Base-by-base conservation (phyloP, 23 tunicate species). In the Diplosoma virens region DNA sequence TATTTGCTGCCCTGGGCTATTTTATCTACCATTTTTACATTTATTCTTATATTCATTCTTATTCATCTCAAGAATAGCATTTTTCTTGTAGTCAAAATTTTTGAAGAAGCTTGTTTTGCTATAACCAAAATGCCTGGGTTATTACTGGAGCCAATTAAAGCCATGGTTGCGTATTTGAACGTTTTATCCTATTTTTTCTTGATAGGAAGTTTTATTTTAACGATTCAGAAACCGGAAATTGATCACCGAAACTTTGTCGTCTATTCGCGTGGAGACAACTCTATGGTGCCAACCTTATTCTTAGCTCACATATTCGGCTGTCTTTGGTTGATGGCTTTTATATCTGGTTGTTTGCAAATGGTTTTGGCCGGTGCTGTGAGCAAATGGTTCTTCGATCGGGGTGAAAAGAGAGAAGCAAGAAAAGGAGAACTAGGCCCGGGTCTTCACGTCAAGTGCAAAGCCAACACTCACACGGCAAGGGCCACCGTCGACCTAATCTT, bases 41-140 rank as follows among this genome's bases (percentile, higher is more conserved):
- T 33, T 9, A 26, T 48, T n/a, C 3, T 72, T 4, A 20, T 72
- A 22, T 35, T 72, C 3, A 48, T 72, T 28, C 48, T 72, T 5
- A 25, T 72, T 5, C 75, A 86, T 90, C 37, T 78, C 0, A 60
- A 92, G 5, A 92, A 85, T 37, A 85, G 93, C 37, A 59, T 92
- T 16, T 61, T 75, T 1, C 76, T 92, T 0, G 86, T 78, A 7
- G 59, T 92, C 3, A 76, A 76, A 9, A 82, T 92, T 2, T 85
- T 85, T 46, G 85, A 85, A 35, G 97, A 92, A 86, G 92, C 97
- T n/a, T 81, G 87, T 41, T 33, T 77, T 14, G 90, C 97, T 5
- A 31, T 92, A 25, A 69, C 77, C 61, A 76, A 64, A 33, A 92
- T 79, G 84, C 91, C 92, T 0, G 67, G 71, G 6, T 47, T 92